phyloP scores from a whole-genome alignment of 2,888 invertebrate genomes.

The Darwinula stevensoni region DNA sequence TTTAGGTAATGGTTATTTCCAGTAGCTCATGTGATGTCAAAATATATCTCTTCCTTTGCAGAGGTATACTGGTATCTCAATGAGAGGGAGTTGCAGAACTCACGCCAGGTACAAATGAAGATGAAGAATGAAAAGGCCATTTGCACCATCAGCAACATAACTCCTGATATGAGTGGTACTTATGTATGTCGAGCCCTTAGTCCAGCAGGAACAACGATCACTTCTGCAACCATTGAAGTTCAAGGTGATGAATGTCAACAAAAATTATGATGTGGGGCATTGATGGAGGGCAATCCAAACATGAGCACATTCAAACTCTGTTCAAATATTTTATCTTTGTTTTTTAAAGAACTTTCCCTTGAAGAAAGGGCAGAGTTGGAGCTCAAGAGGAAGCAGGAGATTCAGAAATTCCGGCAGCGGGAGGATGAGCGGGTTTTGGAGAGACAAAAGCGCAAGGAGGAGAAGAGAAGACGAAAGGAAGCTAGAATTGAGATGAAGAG shows the following conservation, averaged over 20 bases:
- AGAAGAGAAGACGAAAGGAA: constrained; percentile 11
- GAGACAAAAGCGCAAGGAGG: constrained; percentile 9
- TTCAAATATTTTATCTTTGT: too few relatives aligned
- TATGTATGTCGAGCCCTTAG: constrained; percentile 62
- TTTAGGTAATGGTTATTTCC: too few relatives aligned
- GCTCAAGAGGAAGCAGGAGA: too few relatives aligned
- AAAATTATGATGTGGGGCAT: too few relatives aligned
- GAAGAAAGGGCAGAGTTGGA: too few relatives aligned
- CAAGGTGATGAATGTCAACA: too few relatives aligned
- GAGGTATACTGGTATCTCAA: constrained; percentile 4
- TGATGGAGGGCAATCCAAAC: too few relatives aligned
- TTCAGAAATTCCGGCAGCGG: too few relatives aligned
- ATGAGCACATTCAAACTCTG: too few relatives aligned
- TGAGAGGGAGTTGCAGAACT: constrained; percentile 15
- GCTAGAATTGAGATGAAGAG: constrained; percentile 10
- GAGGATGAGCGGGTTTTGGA: neutral
- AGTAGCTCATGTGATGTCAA: too few relatives aligned
- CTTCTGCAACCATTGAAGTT: constrained; percentile 44
- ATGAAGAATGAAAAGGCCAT: constrained; percentile 36
- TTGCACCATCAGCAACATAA: constrained; percentile 32
- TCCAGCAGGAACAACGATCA: constrained; percentile 46
- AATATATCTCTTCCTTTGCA: constrained; percentile 14
- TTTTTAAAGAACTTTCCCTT: too few relatives aligned
- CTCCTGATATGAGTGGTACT: constrained; percentile 33
- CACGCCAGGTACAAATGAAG: constrained; percentile 35